A percentile compares a stretch with the other conserved stretches of the same genome.
phyloP scores from a whole-genome alignment of 2,888 invertebrate genomes.

The Chelonus formosanus region DNA sequence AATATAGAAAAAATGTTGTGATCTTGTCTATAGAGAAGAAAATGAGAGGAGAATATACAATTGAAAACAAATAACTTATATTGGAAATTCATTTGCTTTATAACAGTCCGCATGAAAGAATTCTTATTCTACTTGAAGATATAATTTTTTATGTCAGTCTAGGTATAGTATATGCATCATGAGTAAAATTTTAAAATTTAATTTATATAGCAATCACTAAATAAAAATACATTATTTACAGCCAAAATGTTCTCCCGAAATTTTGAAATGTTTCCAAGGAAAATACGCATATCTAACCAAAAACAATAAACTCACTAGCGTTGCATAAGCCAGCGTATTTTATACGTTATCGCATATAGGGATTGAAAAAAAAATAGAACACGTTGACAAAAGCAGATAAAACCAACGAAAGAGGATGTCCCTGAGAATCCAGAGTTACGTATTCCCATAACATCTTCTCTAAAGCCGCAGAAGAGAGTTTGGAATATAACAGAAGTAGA shows the following conservation, averaged over 20 bases:
- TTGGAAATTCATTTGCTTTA: too few relatives aligned
- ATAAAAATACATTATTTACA: not conserved
- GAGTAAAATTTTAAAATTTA: too few relatives aligned
- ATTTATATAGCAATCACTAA: not conserved
- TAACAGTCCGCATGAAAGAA: too few relatives aligned
- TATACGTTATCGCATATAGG: not conserved
- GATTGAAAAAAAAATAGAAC: conserved; percentile 2
- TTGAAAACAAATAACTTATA: too few relatives aligned
- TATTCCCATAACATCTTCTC: conserved; percentile 57
- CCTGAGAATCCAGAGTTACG: conserved; percentile 55
- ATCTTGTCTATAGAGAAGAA: too few relatives aligned
- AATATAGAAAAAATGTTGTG: too few relatives aligned
- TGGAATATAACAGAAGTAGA: conserved; percentile 6
- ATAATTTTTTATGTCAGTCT: not conserved
- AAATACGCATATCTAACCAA: too few relatives aligned
- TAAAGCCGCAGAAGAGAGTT: conserved; percentile 51
- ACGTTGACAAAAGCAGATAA: conserved; percentile 12
- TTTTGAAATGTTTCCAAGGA: too few relatives aligned
- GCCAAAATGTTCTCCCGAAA: not conserved
- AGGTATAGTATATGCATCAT: too few relatives aligned
- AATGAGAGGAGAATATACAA: too few relatives aligned
- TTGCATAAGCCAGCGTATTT: conserved; percentile 1
- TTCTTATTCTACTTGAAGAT: too few relatives aligned
- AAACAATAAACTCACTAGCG: too few relatives aligned
- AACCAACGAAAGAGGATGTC: conserved; percentile 16